Evolutionary conservation across 23 tunicate species (phyloP), one percentile per base, ranked within the genome.

Genomic region (Halocynthia aurantium): DNA sequence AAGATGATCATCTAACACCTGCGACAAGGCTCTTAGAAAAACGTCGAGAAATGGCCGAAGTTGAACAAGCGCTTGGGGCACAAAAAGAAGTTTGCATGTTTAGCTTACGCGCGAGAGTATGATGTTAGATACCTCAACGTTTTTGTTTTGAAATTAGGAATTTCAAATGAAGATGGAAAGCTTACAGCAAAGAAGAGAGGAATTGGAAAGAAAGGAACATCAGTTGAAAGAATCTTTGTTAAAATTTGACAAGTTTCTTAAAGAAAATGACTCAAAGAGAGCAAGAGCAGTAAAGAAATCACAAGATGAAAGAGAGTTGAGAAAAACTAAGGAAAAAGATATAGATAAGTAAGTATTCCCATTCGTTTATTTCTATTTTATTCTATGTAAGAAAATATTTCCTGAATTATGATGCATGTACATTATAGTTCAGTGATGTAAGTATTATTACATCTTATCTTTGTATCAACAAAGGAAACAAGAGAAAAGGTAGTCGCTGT

Each of bases 91-190:
- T 82, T 1, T 15, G 64, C n/a, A 60, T 60, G 17, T 60, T 60
- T 60, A 15, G 17, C 17, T 60, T 60, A 31, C 44, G 44, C 44
- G 44, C 4, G 44, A 31, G 4, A 31, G 44, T 31, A 31, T 31
- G 44, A 31, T 31, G 44, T 31, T 31, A 31, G 44, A 31, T 31
- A 31, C 44, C 44, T 31, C 44, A 31, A 31, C 44, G 44, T 31
- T 31, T 31, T 31, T 58, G 19, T 67, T 67, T 67, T 11, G 12
- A 65, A 49, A 60, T n/a, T 80, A 87, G 93, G 98, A 93, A 61
- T 93, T 87, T 58, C 94, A 93, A 76, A 93, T 93, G 98, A 87
- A 87, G 54, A 93, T 93, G 98, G 98, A 93, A 77, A 93, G 98
- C 71, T 64, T 93, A 57, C 94, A 93, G 82, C 98, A 93, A 83